These are phyloP conservation scores for Hemiprocne comata DNA, from an alignment of 2,113 vertebrate genomes.

Conservation along the genomic window DNA sequence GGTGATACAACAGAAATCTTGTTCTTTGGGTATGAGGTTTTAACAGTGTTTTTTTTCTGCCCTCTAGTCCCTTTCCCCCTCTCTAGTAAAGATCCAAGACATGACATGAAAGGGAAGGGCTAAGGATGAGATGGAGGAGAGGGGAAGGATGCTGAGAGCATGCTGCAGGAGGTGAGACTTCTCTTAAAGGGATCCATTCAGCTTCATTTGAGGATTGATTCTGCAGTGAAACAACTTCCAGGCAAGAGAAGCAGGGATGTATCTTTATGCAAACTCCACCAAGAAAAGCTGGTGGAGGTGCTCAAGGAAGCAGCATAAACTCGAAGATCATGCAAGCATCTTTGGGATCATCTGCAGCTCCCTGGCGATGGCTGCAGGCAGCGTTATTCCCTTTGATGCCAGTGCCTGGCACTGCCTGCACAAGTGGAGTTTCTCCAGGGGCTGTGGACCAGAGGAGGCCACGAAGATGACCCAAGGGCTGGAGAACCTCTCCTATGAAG, in stretches of 20 bases:
- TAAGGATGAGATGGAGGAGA: background rate
- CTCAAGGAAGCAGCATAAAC: background rate
- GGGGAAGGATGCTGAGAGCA: background rate
- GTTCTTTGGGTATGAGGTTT: background rate
- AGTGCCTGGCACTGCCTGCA: background rate
- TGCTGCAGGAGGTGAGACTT: background rate
- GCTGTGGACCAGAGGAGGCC: background rate
- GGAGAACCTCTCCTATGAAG: too few species aligned
- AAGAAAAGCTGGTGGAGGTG: background rate
- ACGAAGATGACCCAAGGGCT: too few species aligned
- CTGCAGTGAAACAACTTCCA: background rate
- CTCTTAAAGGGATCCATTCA: background rate
- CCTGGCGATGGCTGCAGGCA: background rate
- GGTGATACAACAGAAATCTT: background rate
- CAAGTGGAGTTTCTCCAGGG: background rate
- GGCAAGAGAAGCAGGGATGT: background rate
- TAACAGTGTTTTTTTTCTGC: background rate
- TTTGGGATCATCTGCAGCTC: background rate
- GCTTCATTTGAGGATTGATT: background rate
- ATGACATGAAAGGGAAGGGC: background rate
- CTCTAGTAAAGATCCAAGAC: background rate
- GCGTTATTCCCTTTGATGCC: accelerated
- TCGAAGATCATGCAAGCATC: background rate
- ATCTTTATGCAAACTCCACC: background rate
- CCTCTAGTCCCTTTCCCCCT: background rate